Base-by-base conservation (phyloP, 2,113 vertebrate species). In the Brevimyrus niger region DNA sequence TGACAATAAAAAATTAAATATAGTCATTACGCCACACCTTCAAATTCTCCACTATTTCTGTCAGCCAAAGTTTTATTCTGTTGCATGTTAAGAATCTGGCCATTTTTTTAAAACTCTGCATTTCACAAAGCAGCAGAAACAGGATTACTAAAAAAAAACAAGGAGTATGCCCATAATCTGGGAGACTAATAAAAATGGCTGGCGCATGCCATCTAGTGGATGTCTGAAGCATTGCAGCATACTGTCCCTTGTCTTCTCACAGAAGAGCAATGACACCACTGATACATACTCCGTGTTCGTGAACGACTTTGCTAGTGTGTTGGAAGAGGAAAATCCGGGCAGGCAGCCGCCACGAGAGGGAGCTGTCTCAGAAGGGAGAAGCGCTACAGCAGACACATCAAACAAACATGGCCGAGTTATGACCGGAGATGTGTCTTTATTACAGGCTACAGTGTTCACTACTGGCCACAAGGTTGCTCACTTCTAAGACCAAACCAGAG, bases 171-270 rank as follows among this genome's bases (percentile, higher is more conserved):
- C 35, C 73, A 42, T 19, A 17, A 19, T 80, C 17, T 80, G 73
- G 73, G 35, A 3, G 27, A 80, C 4, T 42, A 38, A 15, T 38
- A 80, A 42, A 38, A 42, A 80, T 11, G 35, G 15, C 13, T 80
- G 73, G 73, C 73, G 15, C 13, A 42, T 42, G 73, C 92, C 92
- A 92, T 91, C 92, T 92, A 90, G 91, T 91, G 92, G 91, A 65
- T 1, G 1, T 44, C 76, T 38, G 85, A n/a, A 83, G 69, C 19
- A 89, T 55, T 80, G 69, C 73, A 55, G 44, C 86, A 42, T 1
- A 48, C 11, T 38, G 48, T 6, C 35, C 11, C 38, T 58, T 19
- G 2, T 58, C 7, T 35, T 15, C 44, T 23, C 10, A 42, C 8
- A 44, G 35, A 38, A 8, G 1, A 58, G 31, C 31, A 87, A 21